Percentiles rank a stretch among this genome's conserved stretches.
phyloP scores from a whole-genome alignment of 2,113 vertebrate genomes.

The Indicator maculatus region DNA sequence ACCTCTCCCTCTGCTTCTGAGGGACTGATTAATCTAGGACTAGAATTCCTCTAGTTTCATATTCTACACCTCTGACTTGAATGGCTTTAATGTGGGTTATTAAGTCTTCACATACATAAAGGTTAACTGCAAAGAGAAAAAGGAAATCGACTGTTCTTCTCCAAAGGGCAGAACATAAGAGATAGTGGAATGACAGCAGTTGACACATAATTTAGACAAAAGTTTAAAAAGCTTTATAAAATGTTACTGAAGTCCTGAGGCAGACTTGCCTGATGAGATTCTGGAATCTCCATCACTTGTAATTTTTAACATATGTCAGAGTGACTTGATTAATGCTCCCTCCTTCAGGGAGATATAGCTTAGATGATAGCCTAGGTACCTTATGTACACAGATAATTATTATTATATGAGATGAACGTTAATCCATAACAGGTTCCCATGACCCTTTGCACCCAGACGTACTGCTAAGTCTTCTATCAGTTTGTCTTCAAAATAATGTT shows the following conservation, averaged over 20 bases:
- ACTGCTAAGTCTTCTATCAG: constrained; percentile 96
- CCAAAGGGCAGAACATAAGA: background rate
- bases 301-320: background rate
- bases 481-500: constrained; percentile 97
- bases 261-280: background rate
- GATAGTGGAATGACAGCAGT: background rate
- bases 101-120: background rate
- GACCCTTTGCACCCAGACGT: constrained; percentile 46
- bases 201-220: background rate
- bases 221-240: background rate
- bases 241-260: background rate
- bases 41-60: background rate
- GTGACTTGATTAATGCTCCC: background rate
- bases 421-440: background rate
- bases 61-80: background rate
- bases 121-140: background rate
- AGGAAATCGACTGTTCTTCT: background rate
- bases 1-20: background rate
- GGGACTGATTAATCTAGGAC: background rate
- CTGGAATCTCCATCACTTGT: background rate
- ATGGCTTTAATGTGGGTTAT: background rate
- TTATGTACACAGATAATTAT: background rate
- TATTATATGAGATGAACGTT: background rate
- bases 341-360: background rate
- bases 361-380: background rate